Evolutionary conservation across 2,113 vertebrate species (phyloP), one percentile per base, ranked within the genome.

Genomic region (Dipodomys stephensi): DNA sequence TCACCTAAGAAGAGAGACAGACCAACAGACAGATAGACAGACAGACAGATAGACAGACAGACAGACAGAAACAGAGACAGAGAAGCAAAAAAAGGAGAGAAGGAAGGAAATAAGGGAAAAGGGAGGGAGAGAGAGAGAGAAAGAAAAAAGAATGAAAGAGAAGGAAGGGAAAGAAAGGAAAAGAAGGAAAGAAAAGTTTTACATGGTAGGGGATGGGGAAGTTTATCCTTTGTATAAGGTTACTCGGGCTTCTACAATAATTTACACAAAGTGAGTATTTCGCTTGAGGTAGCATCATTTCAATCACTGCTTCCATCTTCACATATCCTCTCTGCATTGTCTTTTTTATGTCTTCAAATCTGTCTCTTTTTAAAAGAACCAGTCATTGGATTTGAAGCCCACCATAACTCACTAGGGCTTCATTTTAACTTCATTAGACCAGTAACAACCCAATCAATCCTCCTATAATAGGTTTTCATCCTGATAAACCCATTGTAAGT

Each of bases 301-400:
- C 20, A 57, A 11, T 84, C 25, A 91, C 39, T 90, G 73, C 49
- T 30, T 95, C 27, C 22, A 23, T 23, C 64, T 65, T 65, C 23
- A 65, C 64, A 65, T 65, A 27, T 20, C 30, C 27, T 73, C 10
- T 49, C 60, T 27, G 83, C 28, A 25, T 77, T 87, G 20, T 49
- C 20, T 62, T 28, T 65, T 91, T 32, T 73, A 8, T 94, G 69
- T 77, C 35, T 91, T 91, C 71, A 83, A 87, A 88, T 72, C 44
- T 25, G 4, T 91, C 30, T 95, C n/a, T 93, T 30, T 19, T 95
- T 88, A 64, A 79, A 76, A 88, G 16, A 67, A 73, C 16, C 79
- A 90, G 20, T 80, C 25, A 12, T 15, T 53, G 62, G 35, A 80
- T 64, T 95, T 88, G 64, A 25, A 64, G n/a, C 39, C 73, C 68